phyloP scores from a whole-genome alignment of 2,113 vertebrate genomes.

The Vicugna pacos region DNA sequence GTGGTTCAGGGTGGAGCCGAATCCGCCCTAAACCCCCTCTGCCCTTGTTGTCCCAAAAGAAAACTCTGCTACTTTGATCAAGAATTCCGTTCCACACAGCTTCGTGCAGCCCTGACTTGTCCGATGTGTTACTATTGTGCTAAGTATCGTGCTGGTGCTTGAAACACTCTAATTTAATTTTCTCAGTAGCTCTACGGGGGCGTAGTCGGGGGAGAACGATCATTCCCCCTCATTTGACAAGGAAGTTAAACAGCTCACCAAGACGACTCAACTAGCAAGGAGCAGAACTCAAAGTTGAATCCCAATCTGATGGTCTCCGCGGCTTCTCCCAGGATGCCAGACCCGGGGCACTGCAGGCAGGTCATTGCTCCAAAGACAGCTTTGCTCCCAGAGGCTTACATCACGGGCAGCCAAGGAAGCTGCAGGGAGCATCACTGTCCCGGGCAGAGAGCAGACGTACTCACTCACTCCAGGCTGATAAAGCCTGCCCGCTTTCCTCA shows the following conservation, averaged over 20 bases:
- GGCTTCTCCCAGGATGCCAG: neutral
- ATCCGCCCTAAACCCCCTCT: neutral
- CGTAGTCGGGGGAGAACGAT: neutral
- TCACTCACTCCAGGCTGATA: neutral
- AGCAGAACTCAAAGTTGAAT: neutral
- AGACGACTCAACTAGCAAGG: neutral
- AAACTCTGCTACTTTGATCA: neutral
- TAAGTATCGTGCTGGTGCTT: neutral
- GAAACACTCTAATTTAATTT: neutral
- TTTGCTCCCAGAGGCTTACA: neutral
- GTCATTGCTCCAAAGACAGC: neutral
- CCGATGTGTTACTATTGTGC: neutral
- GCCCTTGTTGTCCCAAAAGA: neutral
- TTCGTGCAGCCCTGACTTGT: neutral
- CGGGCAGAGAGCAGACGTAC: neutral
- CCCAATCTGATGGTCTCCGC: neutral
- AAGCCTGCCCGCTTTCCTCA: neutral
- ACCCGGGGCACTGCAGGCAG: neutral
- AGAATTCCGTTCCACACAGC: neutral
- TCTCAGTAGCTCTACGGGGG: slow-evolving; percentile 8
- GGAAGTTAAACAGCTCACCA: neutral
- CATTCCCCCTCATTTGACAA: neutral
- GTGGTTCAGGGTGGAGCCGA: neutral
- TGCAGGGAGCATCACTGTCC: neutral
- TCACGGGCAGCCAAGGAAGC: neutral